Conservation (phyloP, 2,888 invertebrate genomes). For the Deilephila elpenor region DNA sequence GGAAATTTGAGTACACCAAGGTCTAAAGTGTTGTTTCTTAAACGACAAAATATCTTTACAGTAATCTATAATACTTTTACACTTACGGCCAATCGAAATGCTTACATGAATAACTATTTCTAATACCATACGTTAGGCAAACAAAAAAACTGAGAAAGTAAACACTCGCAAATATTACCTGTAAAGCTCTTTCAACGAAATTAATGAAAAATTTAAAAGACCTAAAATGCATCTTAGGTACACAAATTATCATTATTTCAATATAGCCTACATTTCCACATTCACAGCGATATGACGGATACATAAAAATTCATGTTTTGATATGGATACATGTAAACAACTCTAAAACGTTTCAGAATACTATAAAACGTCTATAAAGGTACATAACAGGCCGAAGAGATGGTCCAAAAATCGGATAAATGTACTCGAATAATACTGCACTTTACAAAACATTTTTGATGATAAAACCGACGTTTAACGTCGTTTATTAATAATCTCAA, state of each 20-base stretch:
- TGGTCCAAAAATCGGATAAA: constrained; percentile 47
- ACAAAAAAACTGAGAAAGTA: constrained; percentile 51
- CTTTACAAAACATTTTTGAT: constrained; percentile 27
- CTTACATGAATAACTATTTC: background rate
- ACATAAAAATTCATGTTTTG: constrained; percentile 51
- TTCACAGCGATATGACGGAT: constrained; percentile 49
- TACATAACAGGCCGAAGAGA: constrained; percentile 59
- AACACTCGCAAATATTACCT: constrained; percentile 48
- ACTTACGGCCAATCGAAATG: constrained; percentile 12
- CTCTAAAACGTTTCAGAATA: constrained; percentile 64
- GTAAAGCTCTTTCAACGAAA: constrained; percentile 47
- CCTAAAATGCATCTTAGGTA: constrained; percentile 55
- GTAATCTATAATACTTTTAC: constrained; percentile 18
- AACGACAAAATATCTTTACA: constrained; percentile 14
- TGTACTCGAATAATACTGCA: constrained; percentile 60
- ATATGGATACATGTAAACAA: constrained; percentile 73
- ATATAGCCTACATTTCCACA: constrained; percentile 52
- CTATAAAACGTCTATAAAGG: constrained; percentile 45
- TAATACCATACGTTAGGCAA: constrained; percentile 9
- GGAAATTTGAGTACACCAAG: background rate
- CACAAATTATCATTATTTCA: constrained; percentile 55
- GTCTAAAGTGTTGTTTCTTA: constrained; percentile 22
- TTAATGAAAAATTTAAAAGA: constrained; percentile 52
- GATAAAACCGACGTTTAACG: constrained; percentile 71
- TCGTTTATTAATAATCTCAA: constrained; percentile 78